Evolutionary conservation across 2,113 vertebrate species (phyloP), one percentile per base, ranked within the genome.

Genomic region (Microcebus ravelobensis): DNA sequence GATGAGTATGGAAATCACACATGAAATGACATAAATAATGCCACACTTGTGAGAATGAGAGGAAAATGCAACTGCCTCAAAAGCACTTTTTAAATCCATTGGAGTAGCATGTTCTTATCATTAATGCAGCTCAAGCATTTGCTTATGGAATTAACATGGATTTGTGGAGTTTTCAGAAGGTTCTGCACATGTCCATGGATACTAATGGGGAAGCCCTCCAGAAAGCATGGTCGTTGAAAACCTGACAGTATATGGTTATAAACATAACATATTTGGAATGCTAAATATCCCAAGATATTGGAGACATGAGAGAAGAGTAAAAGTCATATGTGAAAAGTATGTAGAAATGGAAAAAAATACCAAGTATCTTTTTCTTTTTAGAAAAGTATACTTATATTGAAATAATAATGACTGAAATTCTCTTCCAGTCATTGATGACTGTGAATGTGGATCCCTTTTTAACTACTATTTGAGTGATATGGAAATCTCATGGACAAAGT

Each of bases 181-280:
- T 92, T 5, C 0, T 96, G 21, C 0, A 0, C 12, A 81, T 80
- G 59, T 89, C 31, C 0, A 0, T 90, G 65, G 74, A 50, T 97
- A 74, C 88, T 96, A 95, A 97, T 90, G 34, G 57, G 4, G 27
- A 89, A 96, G 14, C 9, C 10, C 98, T 68, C 57, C 34, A 96
- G 79, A 84, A 97, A 97, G 79, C 79, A 36, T 84, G 31, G 68
- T 18, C 91, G 65, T 81, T 97, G 86, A 98, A 94, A 25, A 95
- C 96, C 39, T 87, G 45, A 96, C 97, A 98, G 91, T 97, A 97
- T 90, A 96, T 97, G 89, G 98, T 90, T 87, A 98, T 99, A 98
- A 99, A 98, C 98, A 99, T 29, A 63, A 63, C 10, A 99, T 99
- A 98, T 98, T 97, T 97, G 97, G 97, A 97, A 93, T 98, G 95